A percentile compares a stretch with the other conserved stretches of the same genome.
Evolutionary conservation across 2,113 vertebrate genomes (phyloP).

Genomic region (Pungitius pungitius): DNA sequence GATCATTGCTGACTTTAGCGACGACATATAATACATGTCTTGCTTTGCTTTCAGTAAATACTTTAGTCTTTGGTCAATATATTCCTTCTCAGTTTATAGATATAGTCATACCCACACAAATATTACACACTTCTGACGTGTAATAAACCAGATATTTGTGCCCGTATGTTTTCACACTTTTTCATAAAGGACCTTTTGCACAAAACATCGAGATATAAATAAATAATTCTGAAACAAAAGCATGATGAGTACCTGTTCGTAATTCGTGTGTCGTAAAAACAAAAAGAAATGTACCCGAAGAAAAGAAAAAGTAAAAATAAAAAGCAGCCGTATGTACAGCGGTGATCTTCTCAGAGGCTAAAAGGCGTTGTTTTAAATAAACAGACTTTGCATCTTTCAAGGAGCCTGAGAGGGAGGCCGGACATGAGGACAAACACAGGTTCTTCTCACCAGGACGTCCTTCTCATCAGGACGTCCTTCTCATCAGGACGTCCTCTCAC

Average conservation of each 20-base stretch:
- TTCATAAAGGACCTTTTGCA: conserved; percentile 82
- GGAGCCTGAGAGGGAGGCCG: conserved; percentile 83
- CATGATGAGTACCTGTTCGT: conserved; percentile 80
- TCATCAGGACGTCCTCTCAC: not conserved
- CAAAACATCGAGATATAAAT: conserved; percentile 80
- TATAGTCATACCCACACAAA: conserved; percentile 79
- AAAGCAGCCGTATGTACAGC: conserved; percentile 84
- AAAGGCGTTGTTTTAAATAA: conserved; percentile 84
- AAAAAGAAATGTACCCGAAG: conserved; percentile 56
- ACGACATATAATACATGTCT: conserved; percentile 73
- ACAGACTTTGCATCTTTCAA: conserved; percentile 85
- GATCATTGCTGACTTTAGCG: conserved; percentile 65
- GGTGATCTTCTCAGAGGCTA: conserved; percentile 80
- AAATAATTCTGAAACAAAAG: conserved; percentile 79
- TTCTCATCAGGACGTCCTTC: conserved; percentile 47
- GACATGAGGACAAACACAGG: conserved; percentile 48
- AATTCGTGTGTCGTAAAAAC: conserved; percentile 76
- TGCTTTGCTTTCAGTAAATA: conserved; percentile 80
- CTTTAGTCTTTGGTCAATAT: conserved; percentile 85
- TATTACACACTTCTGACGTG: conserved; percentile 79
- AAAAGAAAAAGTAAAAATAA: conserved; percentile 63
- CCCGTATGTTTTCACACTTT: conserved; percentile 74
- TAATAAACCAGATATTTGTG: conserved; percentile 82
- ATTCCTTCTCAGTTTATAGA: conserved; percentile 78
- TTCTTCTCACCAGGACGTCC: conserved; percentile 26